Conservation (phyloP, 2,888 invertebrate genomes). For the Ganaspis brasiliensis region DNA sequence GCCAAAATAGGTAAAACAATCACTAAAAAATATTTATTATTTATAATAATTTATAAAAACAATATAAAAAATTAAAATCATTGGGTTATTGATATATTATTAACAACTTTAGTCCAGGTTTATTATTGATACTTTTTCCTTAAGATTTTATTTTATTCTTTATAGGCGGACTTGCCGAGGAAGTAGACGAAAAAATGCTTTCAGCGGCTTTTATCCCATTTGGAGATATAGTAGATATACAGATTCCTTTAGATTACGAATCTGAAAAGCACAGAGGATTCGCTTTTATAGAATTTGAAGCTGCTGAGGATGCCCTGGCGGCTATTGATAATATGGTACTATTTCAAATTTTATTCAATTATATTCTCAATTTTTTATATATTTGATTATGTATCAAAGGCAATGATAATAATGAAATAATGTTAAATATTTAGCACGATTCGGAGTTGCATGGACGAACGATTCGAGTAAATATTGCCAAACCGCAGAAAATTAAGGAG, state of each 20-base stretch:
- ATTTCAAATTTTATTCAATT: not conserved
- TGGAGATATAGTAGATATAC: slow-evolving; percentile 98
- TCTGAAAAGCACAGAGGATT: slow-evolving; percentile 98
- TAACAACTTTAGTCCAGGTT: no score
- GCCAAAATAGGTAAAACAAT: no score
- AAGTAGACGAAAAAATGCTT: slow-evolving; percentile 97
- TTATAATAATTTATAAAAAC: no score
- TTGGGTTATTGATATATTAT: no score
- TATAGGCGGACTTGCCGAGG: slow-evolving; percentile 91
- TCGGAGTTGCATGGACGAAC: slow-evolving; percentile 98
- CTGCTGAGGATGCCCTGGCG: slow-evolving; percentile 98
- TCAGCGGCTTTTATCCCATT: slow-evolving; percentile 99
- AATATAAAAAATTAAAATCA: no score
- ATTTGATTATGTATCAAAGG: not conserved
- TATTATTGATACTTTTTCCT: no score
- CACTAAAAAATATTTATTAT: no score
- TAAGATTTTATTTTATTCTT: no score
- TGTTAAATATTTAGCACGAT: slow-evolving; percentile 88
- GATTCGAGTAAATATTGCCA: slow-evolving; percentile 97
- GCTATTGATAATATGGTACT: slow-evolving; percentile 99
- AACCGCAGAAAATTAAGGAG: slow-evolving; percentile 97
- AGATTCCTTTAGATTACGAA: slow-evolving; percentile 99
- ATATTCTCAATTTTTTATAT: not conserved
- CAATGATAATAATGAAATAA: slow-evolving; percentile 8
- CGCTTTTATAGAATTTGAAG: slow-evolving; percentile 99